Base-by-base conservation (phyloP, 2,888 invertebrate species). In the Himalopsyche japonica region DNA sequence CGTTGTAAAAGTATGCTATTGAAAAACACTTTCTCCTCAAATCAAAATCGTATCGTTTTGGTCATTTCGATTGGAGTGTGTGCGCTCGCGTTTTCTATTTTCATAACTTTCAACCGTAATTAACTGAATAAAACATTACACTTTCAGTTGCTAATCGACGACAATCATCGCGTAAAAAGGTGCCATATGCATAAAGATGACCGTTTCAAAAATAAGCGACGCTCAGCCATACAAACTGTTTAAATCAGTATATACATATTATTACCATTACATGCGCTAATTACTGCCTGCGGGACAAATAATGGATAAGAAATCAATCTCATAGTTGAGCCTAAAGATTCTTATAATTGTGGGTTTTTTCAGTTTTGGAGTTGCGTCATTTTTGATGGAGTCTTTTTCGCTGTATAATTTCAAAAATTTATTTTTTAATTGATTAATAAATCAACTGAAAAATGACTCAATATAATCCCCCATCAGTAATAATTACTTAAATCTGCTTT, bases 21-120 rank as follows among this genome's bases (percentile, higher is more conserved):
- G 48, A 18, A 78, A 78, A 78, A 81, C 76, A 76, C 84, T 84
- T 84, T 84, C 84, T 37, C 84, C 49, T 84, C 43, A 77, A 76
- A 83, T 83, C 81, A 81, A 81, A 81, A 47, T 77, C 77, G 49
- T 57, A 43, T 20, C 57, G 81, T 84, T 78, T 81, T 81, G n/a
- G 81, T 76, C 47, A 84, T 84, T 84, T 83, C 79, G 49, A 80
- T 77, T 83, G 47, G 79, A 49, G 70, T 76, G 83, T 80, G 80
- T 76, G 37, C 48, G 80, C 48, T 43, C 49, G 37, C 80, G 57
- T 76, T 83, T 76, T 77, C 76, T 80, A 81, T 81, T 81, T 78
- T 84, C 81, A 81, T 81, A 34, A 81, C 80, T 84, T 81, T 81
- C 77, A 48, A 77, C 20, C 30, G 49, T 34, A 82, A 79, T 79